These are phyloP conservation scores for Chelonus formosanus DNA, from an alignment of 2,888 invertebrate species.

Conservation along the genomic window DNA sequence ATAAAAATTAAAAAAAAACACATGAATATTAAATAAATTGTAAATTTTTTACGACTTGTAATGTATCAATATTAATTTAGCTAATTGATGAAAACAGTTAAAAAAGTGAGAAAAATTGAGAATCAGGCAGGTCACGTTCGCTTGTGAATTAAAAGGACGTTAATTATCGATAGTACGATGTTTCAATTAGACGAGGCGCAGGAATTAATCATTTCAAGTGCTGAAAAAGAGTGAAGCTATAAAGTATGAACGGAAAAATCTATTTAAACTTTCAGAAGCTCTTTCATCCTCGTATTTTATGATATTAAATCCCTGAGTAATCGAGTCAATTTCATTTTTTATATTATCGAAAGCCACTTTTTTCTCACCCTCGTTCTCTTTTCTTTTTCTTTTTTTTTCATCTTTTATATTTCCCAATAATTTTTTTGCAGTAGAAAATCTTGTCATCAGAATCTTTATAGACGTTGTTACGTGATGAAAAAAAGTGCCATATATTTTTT, in stretches of 20 bases:
- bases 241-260: conserved; percentile 5
- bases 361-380: too few species aligned
- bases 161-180: conserved; percentile 23
- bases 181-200: conserved; percentile 19
- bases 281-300: not conserved
- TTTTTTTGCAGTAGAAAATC: too few species aligned
- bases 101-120: conserved; percentile 5
- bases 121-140: not conserved
- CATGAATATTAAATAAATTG: too few species aligned
- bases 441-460: too few species aligned
- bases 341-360: not conserved
- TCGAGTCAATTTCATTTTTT: not conserved
- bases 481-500: too few species aligned
- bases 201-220: conserved; percentile 25
- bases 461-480: too few species aligned
- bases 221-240: conserved; percentile 4
- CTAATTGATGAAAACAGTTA: conserved; percentile 2
- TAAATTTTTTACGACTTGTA: not conserved
- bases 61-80: conserved; percentile 1
- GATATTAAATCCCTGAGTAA: conserved; percentile 12
- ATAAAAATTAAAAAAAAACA: too few species aligned
- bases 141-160: conserved; percentile 15
- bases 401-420: too few species aligned
- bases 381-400: not conserved
- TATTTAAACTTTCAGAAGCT: conserved; percentile 1